Evolutionary conservation across 2,113 vertebrate genomes (phyloP).

Genomic region (Neolamprologus kungweensis): DNA sequence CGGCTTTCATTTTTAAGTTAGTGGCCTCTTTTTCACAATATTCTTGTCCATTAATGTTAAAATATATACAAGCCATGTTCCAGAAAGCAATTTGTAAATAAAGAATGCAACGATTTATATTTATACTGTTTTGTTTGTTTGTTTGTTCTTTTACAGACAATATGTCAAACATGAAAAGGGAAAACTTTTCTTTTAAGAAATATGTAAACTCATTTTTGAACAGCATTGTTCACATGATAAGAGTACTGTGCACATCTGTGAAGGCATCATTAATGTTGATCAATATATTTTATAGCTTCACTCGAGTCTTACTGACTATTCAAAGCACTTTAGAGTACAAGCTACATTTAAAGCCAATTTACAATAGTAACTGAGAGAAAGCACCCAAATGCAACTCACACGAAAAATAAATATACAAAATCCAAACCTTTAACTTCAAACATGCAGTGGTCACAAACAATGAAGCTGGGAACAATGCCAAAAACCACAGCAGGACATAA

Average conservation of each 20-base stretch:
- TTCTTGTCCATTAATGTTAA: neutral
- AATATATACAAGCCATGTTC: neutral
- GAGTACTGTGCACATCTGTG: neutral
- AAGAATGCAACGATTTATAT: neutral
- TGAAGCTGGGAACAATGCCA: neutral
- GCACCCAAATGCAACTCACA: neutral
- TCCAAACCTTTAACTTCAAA: neutral
- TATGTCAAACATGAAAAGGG: fast-evolving
- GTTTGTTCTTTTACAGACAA: neutral
- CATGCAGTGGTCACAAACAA: neutral
- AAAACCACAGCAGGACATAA: neutral
- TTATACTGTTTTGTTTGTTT: neutral
- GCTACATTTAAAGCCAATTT: neutral
- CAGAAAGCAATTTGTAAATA: neutral
- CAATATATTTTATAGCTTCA: neutral
- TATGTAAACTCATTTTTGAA: fast-evolving
- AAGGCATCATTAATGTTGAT: neutral
- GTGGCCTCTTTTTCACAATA: neutral
- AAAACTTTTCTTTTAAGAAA: neutral
- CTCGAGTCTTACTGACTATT: neutral
- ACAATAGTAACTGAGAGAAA: neutral
- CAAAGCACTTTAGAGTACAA: neutral
- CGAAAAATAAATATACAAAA: neutral
- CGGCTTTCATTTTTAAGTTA: neutral
- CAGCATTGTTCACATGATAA: neutral